Percentiles rank a stretch among this genome's conserved stretches.
phyloP scores from a whole-genome alignment of 2,797 vertebrate genomes.

The Zonotrichia albicollis region DNA sequence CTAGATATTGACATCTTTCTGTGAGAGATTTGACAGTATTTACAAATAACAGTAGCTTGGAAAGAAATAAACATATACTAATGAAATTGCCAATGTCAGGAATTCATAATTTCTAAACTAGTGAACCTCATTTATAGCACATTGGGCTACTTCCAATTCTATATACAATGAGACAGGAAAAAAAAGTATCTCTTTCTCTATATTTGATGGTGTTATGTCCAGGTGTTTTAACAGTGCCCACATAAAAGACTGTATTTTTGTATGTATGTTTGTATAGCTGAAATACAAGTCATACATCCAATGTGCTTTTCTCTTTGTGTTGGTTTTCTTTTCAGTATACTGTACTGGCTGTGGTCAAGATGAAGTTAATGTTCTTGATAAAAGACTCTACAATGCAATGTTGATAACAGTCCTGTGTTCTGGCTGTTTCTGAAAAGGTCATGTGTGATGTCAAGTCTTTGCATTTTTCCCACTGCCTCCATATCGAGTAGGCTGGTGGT shows the following conservation, averaged over 20 bases:
- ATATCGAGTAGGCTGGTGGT: fast-evolving
- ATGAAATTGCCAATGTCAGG: not conserved
- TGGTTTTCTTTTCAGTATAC: not conserved
- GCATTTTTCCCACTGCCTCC: not conserved
- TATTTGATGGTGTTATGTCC: not conserved
- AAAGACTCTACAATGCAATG: not conserved
- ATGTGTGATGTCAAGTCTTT: not conserved
- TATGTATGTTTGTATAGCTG: not conserved
- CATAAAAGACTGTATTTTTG: not conserved
- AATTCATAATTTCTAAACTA: not conserved
- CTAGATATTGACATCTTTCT: not conserved
- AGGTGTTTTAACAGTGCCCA: not conserved
- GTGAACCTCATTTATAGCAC: not conserved
- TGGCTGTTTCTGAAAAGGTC: not conserved
- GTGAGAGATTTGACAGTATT: not conserved
- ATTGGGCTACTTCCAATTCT: not conserved
- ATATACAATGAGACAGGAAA: not conserved
- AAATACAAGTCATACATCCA: not conserved
- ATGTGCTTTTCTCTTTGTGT: not conserved
- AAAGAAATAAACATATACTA: not conserved
- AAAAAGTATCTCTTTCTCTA: fast-evolving
- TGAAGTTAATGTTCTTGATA: not conserved
- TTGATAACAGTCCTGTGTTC: not conserved
- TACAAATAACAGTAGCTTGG: not conserved
- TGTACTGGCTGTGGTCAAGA: not conserved